Evolutionary conservation across 2,888 invertebrate genomes (phyloP).

Genomic region (Sialis lutaria): DNA sequence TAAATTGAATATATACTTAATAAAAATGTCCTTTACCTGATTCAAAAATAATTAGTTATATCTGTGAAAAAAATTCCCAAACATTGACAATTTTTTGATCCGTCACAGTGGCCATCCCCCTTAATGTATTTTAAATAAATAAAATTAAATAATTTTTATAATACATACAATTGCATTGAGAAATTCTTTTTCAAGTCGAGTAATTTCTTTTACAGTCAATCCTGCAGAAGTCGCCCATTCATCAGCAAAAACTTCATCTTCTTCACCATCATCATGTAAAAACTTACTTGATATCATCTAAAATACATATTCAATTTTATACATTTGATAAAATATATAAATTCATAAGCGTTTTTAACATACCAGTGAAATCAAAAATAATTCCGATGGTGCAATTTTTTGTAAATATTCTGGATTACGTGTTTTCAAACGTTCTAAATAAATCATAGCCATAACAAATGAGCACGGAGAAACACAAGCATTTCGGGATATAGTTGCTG

Average conservation of each 20-base stretch:
- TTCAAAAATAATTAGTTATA: too few relatives aligned
- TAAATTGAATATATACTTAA: too few relatives aligned
- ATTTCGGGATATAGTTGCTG: slow-evolving; percentile 56
- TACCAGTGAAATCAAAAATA: slow-evolving; percentile 90
- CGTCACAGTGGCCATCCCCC: too few relatives aligned
- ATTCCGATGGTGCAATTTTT: slow-evolving; percentile 70
- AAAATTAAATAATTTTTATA: not conserved
- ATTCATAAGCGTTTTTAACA: slow-evolving; percentile 14
- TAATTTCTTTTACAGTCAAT: slow-evolving; percentile 52
- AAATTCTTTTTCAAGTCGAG: slow-evolving; percentile 74
- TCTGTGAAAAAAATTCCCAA: too few relatives aligned
- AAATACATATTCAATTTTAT: slow-evolving; percentile 11
- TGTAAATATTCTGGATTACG: slow-evolving; percentile 71
- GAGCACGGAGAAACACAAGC: slow-evolving; percentile 86
- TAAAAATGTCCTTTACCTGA: too few relatives aligned
- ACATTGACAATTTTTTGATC: too few relatives aligned
- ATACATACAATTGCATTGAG: slow-evolving; percentile 70
- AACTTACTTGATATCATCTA: slow-evolving; percentile 96
- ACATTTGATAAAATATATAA: not conserved
- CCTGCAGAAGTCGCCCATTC: slow-evolving; percentile 86
- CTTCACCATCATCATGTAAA: slow-evolving; percentile 81
- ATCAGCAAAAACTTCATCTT: slow-evolving; percentile 76
- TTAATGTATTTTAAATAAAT: not conserved
- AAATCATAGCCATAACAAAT: slow-evolving; percentile 80
- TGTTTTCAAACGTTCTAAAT: slow-evolving; percentile 74